Evolutionary conservation across 2,888 invertebrate genomes (phyloP).

Genomic region (Eumacrocentrus americanus): DNA sequence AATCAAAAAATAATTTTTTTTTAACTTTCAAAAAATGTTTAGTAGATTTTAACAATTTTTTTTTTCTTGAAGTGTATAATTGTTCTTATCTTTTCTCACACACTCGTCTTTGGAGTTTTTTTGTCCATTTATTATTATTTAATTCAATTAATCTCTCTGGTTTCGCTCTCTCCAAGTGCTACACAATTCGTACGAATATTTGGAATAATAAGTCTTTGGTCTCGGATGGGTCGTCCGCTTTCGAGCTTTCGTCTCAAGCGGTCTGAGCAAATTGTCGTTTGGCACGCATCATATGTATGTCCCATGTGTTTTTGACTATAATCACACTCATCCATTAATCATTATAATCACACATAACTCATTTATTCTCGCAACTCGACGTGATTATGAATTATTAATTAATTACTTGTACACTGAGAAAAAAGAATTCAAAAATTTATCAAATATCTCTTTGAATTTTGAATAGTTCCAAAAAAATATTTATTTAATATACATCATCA

Average conservation of each 20-base stretch:
- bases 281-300: conserved; percentile 45
- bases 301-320: conserved; percentile 6
- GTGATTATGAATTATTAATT: conserved; percentile 1
- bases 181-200: conserved; percentile 35
- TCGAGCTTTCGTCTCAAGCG: conserved; percentile 42
- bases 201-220: conserved; percentile 56
- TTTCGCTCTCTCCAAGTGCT: no score
- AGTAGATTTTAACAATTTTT: not conserved
- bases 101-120: no score
- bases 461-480: no score
- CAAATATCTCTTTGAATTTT: no score
- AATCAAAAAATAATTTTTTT: not conserved
- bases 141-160: no score
- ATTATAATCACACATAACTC: conserved; percentile 34
- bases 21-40: not conserved
- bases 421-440: not conserved
- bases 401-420: not conserved
- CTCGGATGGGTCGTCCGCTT: conserved; percentile 55
- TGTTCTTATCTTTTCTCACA: no score
- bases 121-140: no score
- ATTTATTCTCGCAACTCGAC: conserved; percentile 30
- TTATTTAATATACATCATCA: no score
- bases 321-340: conserved; percentile 21
- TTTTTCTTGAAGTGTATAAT: not conserved
- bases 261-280: conserved; percentile 59